Evolutionary conservation across 2,888 invertebrate genomes (phyloP), one percentile per base, ranked within the genome.

Genomic region (Agrochola lota): DNA sequence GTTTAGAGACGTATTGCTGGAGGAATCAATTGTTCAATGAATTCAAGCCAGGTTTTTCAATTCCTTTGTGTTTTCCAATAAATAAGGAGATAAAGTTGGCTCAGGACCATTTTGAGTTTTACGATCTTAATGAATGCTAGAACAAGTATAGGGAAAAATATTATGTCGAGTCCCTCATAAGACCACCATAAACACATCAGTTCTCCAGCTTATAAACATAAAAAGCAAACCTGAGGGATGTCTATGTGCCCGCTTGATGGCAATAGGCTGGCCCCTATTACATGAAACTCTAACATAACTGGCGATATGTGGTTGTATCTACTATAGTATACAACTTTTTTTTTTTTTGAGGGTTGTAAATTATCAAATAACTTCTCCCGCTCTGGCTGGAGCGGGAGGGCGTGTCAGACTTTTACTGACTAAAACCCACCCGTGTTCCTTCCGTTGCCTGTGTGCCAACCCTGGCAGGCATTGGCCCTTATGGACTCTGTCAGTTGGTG

Each of bases 1-100:
- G 70, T 63, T 72, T 81, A 63, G 49, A 62, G 46, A 71, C 55
- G 46, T 73, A 67, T 55, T n/a, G 70, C 40, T 35, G 5, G 23
- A 17, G n/a, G 15, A 40, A 52, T 57, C 81, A 49, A 75, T 75
- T 75, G 75, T 62, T 52, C 80, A 66, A 71, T 62, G 59, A 69
- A 74, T 26, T 12, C 35, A 17, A 52, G 59, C 3, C n/a, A 15
- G 26, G 1, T 20, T 49, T 43, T 23, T 8, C 5, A 30, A 20
- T 9, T 46, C 26, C 8, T 72, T n/a, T 55, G 20, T 69, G 12
- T 66, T 23, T 46, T 66, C 2, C 4, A 26, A 49, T 30, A 67
- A 55, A 46, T 30, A 60, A 30, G 40, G 9, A 26, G 30, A 12
- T 57, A 12, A 20, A 35, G 35, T 57, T 57, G 40, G 30, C 1